A percentile compares a stretch with the other conserved stretches of the same genome.
These are phyloP conservation scores for Pangasius djambal DNA, from an alignment of 2,797 vertebrate species.

Conservation along the genomic window DNA sequence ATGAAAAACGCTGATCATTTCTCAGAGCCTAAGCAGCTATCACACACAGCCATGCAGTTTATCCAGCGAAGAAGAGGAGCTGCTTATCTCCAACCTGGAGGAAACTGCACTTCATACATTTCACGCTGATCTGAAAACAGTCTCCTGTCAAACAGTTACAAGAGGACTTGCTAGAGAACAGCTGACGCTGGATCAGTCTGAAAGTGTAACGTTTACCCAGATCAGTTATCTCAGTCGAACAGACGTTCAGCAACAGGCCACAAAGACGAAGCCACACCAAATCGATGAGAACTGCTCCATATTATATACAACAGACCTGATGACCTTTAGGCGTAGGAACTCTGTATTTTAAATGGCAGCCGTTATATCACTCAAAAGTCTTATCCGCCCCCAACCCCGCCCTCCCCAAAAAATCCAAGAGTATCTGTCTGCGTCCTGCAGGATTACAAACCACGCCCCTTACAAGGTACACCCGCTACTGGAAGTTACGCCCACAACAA, in stretches of 20 bases:
- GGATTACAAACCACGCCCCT: too few species aligned
- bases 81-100: slow-evolving; percentile 8
- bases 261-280: neutral
- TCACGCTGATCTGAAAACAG: slow-evolving; percentile 20
- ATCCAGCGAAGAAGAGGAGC: neutral
- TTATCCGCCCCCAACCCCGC: neutral
- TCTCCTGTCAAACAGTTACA: too few species aligned
- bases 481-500: too few species aligned
- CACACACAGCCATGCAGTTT: neutral
- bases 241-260: slow-evolving; percentile 18
- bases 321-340: neutral
- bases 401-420: neutral
- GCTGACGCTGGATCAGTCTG: neutral
- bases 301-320: neutral
- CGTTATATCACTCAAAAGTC: too few species aligned
- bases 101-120: neutral
- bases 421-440: too few species aligned
- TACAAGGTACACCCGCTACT: too few species aligned
- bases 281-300: neutral
- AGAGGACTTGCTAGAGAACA: neutral
- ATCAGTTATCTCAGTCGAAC: slow-evolving; percentile 44
- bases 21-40: neutral
- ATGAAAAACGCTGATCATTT: neutral
- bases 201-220: neutral
- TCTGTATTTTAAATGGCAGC: too few species aligned